Percentiles rank a stretch among this genome's conserved stretches.
Evolutionary conservation across 2,888 invertebrate genomes (phyloP).

Genomic region (Ecliptopera silaceata): DNA sequence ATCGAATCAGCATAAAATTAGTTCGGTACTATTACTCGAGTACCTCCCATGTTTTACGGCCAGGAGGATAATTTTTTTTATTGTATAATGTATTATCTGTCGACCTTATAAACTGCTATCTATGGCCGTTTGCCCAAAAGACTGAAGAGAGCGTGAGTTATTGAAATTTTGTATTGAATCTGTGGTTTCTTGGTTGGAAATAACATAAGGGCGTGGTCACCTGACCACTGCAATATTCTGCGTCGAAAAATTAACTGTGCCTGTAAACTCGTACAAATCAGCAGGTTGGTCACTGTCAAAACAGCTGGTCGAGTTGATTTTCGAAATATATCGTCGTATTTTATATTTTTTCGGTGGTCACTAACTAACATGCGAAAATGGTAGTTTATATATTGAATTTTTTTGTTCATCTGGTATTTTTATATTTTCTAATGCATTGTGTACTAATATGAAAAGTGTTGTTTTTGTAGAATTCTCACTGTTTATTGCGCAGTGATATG

Average conservation of each 20-base stretch:
- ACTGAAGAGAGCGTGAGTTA: not conserved
- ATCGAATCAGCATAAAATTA: not conserved
- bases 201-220: slow-evolving; percentile 17
- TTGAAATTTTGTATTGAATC: not conserved
- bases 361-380: too few relatives aligned
- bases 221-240: not conserved
- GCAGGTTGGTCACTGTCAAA: too few relatives aligned
- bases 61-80: not conserved
- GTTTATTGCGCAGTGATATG: too few relatives aligned
- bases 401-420: too few relatives aligned
- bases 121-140: slow-evolving; percentile 21
- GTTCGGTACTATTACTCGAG: slow-evolving; percentile 2
- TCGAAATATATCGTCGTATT: too few relatives aligned
- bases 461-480: too few relatives aligned
- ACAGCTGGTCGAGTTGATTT: too few relatives aligned
- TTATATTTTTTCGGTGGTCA: too few relatives aligned
- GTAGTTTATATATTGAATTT: too few relatives aligned
- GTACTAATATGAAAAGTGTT: too few relatives aligned
- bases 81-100: not conserved
- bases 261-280: too few relatives aligned
- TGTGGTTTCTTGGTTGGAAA: slow-evolving; percentile 6
- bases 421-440: too few relatives aligned
- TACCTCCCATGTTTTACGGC: slow-evolving; percentile 16
- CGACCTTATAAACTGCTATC: not conserved
- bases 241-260: not conserved